A percentile compares a stretch with the other conserved stretches of the same genome.
Conservation (phyloP, 2,113 vertebrate genomes). For the Oceanites oceanicus region DNA sequence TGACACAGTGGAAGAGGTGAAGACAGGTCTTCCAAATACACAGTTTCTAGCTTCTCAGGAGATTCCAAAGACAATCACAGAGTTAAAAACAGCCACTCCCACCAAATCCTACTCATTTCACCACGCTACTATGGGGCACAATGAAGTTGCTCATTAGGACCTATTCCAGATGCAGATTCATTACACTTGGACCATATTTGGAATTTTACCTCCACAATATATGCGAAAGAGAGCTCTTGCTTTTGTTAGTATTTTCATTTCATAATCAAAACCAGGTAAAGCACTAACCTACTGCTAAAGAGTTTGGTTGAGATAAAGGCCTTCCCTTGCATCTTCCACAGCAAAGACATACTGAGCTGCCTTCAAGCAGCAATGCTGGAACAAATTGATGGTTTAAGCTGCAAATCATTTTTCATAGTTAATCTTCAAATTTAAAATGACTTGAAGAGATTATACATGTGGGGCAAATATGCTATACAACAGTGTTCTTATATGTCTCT, state of each 20-base stretch:
- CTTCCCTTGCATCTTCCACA: background rate
- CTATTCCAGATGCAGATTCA: background rate
- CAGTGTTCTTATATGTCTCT: background rate
- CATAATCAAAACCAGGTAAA: background rate
- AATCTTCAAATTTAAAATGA: slow-evolving; percentile 40
- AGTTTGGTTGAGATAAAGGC: background rate
- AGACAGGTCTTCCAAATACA: background rate
- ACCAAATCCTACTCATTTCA: background rate
- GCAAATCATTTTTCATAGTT: slow-evolving; percentile 28
- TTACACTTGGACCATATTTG: background rate
- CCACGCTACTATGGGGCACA: background rate
- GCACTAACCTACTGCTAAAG: background rate
- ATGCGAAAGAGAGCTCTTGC: background rate
- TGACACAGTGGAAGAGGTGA: background rate
- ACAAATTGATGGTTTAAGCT: slow-evolving; percentile 24
- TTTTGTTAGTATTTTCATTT: background rate
- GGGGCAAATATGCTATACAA: background rate
- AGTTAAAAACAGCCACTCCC: background rate
- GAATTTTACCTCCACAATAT: background rate
- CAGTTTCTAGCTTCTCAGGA: background rate
- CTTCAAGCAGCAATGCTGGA: background rate
- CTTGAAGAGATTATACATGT: slow-evolving; percentile 25
- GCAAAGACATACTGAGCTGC: background rate
- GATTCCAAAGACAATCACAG: background rate
- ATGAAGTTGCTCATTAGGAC: background rate